Conservation (phyloP, 2,888 invertebrate genomes). For the Eulithis prunata region DNA sequence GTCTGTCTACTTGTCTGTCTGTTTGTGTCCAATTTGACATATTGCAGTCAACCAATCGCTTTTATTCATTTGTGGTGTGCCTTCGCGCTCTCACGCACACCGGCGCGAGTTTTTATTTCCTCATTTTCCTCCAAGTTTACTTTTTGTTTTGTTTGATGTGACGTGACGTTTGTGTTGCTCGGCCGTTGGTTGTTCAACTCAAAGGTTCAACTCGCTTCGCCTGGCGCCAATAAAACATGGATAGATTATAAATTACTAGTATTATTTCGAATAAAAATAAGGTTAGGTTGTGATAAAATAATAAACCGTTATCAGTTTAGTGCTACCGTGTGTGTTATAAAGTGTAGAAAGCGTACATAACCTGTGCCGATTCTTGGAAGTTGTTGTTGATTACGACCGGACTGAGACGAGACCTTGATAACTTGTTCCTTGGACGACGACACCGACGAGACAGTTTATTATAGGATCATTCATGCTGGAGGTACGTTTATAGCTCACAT, state of each 20-base stretch:
- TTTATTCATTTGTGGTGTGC: constrained; percentile 63
- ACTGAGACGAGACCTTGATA: constrained; percentile 79
- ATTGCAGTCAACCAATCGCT: constrained; percentile 71
- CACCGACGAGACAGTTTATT: constrained; percentile 77
- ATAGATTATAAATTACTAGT: not conserved
- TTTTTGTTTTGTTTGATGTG: constrained; percentile 20
- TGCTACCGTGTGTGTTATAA: constrained; percentile 42
- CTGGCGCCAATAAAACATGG: not conserved
- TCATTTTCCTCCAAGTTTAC: constrained; percentile 20
- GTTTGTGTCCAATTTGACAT: constrained; percentile 57
- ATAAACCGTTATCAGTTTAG: constrained; percentile 25
- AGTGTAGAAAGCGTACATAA: constrained; percentile 61
- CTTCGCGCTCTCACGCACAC: constrained; percentile 58
- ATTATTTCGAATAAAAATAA: not conserved
- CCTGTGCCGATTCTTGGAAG: constrained; percentile 79
- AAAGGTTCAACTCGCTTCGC: constrained; percentile 1
- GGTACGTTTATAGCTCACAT: constrained; percentile 79
- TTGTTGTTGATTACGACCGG: constrained; percentile 65
- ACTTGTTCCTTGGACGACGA: constrained; percentile 82
- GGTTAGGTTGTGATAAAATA: constrained; percentile 21
- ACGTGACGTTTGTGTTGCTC: constrained; percentile 33
- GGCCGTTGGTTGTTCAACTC: constrained; percentile 4
- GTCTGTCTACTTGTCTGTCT: not conserved
- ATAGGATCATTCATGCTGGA: constrained; percentile 83
- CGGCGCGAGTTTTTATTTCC: constrained; percentile 6